phyloP scores from a whole-genome alignment of 1,140 invertebrate species.

The Cotesia glomerata region DNA sequence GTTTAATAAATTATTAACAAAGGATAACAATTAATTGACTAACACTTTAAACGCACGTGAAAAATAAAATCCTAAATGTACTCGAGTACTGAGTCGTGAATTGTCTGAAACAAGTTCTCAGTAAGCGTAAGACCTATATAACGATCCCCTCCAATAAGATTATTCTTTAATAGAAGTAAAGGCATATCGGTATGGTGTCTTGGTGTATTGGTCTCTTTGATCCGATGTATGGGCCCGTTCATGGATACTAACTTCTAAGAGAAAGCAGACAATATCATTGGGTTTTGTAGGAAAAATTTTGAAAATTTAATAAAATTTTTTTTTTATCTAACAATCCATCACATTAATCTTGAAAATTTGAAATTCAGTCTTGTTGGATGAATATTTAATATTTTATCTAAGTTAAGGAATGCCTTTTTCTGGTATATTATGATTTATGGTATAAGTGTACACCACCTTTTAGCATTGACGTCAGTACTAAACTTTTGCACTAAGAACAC shows the following conservation, averaged over 20 bases:
- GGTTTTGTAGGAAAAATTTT: background rate
- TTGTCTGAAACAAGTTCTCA: conserved; percentile 23
- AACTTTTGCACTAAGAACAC: too few species aligned
- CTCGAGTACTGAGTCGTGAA: conserved; percentile 21
- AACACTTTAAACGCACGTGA: background rate
- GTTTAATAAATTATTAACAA: background rate
- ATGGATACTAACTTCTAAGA: conserved; percentile 22
- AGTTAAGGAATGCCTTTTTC: too few species aligned
- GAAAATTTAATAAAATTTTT: too few species aligned
- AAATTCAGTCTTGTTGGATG: too few species aligned
- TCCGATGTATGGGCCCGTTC: background rate
- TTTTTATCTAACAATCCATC: too few species aligned
- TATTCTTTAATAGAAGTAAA: background rate
- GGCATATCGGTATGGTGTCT: background rate
- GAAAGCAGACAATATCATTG: conserved; percentile 26
- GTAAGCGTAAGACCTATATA: conserved; percentile 26
- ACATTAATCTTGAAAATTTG: too few species aligned
- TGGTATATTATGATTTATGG: too few species aligned
- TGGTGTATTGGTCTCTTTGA: background rate
- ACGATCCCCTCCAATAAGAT: conserved; percentile 8
- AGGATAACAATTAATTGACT: background rate
- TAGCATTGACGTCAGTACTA: too few species aligned
- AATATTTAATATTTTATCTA: too few species aligned
- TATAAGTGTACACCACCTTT: too few species aligned
- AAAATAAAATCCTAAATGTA: background rate